Evolutionary conservation across 2,888 invertebrate genomes (phyloP).

Genomic region (Hemicrepidius hirtus): DNA sequence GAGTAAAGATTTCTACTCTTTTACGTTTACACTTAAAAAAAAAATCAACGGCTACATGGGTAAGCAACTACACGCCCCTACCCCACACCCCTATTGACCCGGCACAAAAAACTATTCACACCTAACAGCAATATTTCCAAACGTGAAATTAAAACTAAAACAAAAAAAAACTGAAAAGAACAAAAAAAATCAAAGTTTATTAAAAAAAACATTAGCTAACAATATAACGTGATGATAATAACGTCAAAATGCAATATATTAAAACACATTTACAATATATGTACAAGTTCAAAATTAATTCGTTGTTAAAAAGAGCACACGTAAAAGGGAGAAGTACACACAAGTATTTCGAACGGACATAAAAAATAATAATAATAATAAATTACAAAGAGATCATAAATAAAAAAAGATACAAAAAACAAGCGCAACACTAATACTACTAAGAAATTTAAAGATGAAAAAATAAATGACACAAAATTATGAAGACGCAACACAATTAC

Average conservation of each 20-base stretch:
- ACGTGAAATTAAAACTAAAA: neutral
- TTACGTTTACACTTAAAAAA: too few relatives aligned
- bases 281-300: slow-evolving; percentile 39
- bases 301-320: slow-evolving; percentile 42
- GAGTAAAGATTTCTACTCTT: too few relatives aligned
- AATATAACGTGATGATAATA: slow-evolving; percentile 39
- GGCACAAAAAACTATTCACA: too few relatives aligned
- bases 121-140: too few relatives aligned
- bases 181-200: slow-evolving; percentile 38
- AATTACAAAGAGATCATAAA: slow-evolving; percentile 22
- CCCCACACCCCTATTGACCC: too few relatives aligned
- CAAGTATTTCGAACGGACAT: neutral
- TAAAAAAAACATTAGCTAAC: slow-evolving; percentile 38
- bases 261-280: slow-evolving; percentile 42
- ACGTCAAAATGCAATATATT: slow-evolving; percentile 43
- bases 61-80: too few relatives aligned
- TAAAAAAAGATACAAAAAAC: slow-evolving; percentile 11
- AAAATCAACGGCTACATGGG: too few relatives aligned
- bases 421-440: slow-evolving; percentile 9
- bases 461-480: slow-evolving; percentile 12
- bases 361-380: slow-evolving; percentile 1
- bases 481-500: neutral
- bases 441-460: slow-evolving; percentile 2
- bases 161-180: slow-evolving; percentile 13
- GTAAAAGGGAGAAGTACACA: neutral